Conservation (phyloP, 2,113 vertebrate species). For the Corynorhinus townsendii region DNA sequence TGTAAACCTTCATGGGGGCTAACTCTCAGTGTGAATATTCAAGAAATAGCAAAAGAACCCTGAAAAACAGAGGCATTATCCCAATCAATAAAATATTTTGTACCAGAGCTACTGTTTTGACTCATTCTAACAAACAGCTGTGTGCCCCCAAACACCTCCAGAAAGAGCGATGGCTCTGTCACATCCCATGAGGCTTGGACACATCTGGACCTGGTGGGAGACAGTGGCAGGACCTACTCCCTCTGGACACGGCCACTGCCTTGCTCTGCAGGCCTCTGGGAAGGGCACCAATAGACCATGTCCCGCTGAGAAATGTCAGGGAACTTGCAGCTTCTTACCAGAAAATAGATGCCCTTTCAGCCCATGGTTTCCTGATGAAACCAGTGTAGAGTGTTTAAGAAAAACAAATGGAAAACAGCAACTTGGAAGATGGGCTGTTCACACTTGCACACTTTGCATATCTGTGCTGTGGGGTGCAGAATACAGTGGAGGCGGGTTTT, state of each 20-base stretch:
- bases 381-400: background rate
- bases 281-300: background rate
- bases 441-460: background rate
- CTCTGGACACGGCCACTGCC: accelerated
- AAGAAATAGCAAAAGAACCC: background rate
- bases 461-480: accelerated
- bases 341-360: background rate
- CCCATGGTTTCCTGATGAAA: background rate
- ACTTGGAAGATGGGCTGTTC: background rate
- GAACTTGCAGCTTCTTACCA: background rate
- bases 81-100: background rate
- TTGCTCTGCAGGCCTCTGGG: background rate
- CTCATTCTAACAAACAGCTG: constrained; percentile 26
- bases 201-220: background rate
- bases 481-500: background rate
- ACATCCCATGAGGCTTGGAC: background rate
- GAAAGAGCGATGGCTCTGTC: constrained; percentile 1
- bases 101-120: background rate
- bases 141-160: constrained; percentile 19
- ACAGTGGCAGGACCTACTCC: constrained; percentile 7
- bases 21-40: background rate
- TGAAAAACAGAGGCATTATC: background rate
- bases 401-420: background rate
- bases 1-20: background rate
- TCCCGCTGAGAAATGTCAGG: background rate